Evolutionary conservation across 2,113 vertebrate species (phyloP), one percentile per base, ranked within the genome.

Genomic region (Lichenostomus cassidix): DNA sequence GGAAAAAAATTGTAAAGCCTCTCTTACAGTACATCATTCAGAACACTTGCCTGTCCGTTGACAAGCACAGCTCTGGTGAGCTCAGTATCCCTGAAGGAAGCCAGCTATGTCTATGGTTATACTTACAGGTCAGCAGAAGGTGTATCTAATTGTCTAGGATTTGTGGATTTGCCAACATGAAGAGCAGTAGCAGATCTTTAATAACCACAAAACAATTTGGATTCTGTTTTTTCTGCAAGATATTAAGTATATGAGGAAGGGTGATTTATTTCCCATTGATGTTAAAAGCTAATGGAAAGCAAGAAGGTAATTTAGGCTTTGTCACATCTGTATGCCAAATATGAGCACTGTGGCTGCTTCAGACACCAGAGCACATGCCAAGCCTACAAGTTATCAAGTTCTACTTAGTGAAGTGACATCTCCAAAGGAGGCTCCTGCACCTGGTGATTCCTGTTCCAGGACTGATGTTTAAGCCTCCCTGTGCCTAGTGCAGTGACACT

Each of bases 1-100:
- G 1, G 2, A 20, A 24, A 44, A 44, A 18, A 24, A 6, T 9
- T 21, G 24, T 23, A 44, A 35, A 63, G 12, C 1, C 0, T 52
- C 5, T 82, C 47, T 47, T 80, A 27, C 9, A 53, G 50, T 46
- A 19, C 22, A 2, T 83, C 9, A 1, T 87, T 79, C 10, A 24
- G 47, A 41, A 35, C 44, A 11, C 6, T 62, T 77, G 23, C 25
- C 31, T 82, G 52, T 46, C 28, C 41, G 1, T 7, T 74, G 42
- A 33, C 1, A n/a, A 74, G 28, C n/a, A 15, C 8, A 55, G 23
- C 35, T 37, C 17, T 31, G 25, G 22, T 84, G 42, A 37, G 5
- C 42, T 80, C 1, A 0, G 33, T 47, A 19, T 58, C 11, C 3
- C 6, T 46, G 9, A 16, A n/a, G 63, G 77, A 90, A 74, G 46